Evolutionary conservation across 30 jellyfish, hydroid and myxozoan genomes (phyloP).

Genomic region (Pseudorhiza aurosa): DNA sequence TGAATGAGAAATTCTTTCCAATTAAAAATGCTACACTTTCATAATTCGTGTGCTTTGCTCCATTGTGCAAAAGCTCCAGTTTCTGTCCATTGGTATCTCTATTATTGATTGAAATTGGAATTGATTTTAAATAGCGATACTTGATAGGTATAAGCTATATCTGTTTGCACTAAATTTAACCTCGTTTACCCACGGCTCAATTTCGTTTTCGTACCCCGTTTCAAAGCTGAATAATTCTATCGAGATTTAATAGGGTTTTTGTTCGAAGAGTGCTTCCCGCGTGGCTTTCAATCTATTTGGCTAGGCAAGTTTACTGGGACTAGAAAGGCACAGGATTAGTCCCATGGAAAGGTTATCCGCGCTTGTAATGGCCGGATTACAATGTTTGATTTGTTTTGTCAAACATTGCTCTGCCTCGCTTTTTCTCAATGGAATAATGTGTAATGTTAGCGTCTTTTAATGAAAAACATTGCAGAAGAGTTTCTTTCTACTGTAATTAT

Average conservation of each 20-base stretch:
- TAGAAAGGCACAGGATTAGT: background rate
- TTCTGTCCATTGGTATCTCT: no score
- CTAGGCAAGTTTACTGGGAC: background rate
- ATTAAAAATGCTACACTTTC: no score
- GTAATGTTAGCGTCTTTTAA: background rate
- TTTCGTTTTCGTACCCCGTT: background rate
- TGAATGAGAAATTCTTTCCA: no score
- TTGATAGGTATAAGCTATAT: background rate
- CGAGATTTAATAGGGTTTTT: background rate
- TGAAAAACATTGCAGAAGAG: background rate
- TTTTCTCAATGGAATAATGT: background rate
- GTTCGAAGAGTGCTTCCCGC: no score
- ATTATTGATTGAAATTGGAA: background rate
- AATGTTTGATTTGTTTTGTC: background rate
- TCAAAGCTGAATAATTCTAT: background rate
- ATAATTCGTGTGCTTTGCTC: no score
- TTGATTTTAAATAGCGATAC: background rate
- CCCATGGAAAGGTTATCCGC: background rate
- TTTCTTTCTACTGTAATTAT: background rate
- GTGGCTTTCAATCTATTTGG: slow-evolving; percentile 1
- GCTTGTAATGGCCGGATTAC: background rate
- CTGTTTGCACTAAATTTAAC: background rate
- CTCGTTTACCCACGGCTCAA: background rate
- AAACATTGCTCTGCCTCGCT: background rate
- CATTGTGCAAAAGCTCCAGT: no score